Evolutionary conservation across 37 sponge, comb jelly and placozoan species (phyloP).

Genomic region (Diacarnus erythraeanus): DNA sequence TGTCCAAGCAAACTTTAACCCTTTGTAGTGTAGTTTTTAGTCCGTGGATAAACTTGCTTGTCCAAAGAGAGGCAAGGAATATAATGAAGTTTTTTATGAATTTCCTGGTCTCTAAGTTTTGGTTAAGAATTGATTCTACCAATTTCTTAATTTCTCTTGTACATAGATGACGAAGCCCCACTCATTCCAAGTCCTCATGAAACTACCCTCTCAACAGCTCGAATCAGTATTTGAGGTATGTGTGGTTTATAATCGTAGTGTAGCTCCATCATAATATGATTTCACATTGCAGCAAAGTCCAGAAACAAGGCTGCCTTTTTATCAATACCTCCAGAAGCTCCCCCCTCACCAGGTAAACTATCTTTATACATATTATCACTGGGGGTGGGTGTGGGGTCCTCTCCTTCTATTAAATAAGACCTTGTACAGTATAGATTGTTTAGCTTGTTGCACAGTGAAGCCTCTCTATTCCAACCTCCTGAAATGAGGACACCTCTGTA

Average conservation of each 20-base stretch:
- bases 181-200: constrained; percentile 80
- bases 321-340: constrained; percentile 34
- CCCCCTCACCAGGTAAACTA: constrained; percentile 53
- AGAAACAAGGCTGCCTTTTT: constrained; percentile 23
- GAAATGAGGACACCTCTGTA: no score
- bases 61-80: no score
- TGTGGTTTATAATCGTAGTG: background rate
- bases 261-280: background rate
- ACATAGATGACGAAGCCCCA: constrained; percentile 88
- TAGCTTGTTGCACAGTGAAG: no score
- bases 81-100: no score
- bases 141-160: background rate
- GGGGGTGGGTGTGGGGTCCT: no score
- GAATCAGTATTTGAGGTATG: constrained; percentile 43
- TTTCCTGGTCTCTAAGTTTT: background rate
- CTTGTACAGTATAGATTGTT: no score
- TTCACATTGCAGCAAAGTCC: constrained; percentile 30
- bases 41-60: no score
- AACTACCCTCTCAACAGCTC: constrained; percentile 83
- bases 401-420: no score
- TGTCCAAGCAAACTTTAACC: no score
- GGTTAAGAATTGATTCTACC: background rate
- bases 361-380: background rate
- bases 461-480: no score
- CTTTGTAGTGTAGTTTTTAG: no score